Evolutionary conservation across 2,797 vertebrate genomes (phyloP).

Genomic region (Periparus ater): DNA sequence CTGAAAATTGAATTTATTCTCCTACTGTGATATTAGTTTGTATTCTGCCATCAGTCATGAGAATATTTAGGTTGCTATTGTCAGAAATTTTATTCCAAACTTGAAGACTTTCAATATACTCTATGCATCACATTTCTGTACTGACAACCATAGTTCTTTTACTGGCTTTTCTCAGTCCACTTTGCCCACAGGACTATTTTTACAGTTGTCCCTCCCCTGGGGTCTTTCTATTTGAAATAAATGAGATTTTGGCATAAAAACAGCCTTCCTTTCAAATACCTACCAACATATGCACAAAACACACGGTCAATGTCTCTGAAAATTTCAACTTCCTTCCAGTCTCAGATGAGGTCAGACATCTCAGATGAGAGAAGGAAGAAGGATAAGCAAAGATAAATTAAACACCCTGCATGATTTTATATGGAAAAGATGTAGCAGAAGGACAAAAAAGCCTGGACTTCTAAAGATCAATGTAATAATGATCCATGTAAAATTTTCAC

Average conservation of each 20-base stretch:
- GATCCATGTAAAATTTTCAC: not conserved
- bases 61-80: not conserved
- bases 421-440: not conserved
- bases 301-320: not conserved
- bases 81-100: not conserved
- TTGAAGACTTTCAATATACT: not conserved
- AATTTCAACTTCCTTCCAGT: not conserved
- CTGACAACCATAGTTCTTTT: accelerated
- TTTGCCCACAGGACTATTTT: not conserved
- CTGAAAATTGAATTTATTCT: not conserved
- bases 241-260: not conserved
- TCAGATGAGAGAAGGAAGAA: not conserved
- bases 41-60: not conserved
- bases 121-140: not conserved
- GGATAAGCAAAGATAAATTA: not conserved
- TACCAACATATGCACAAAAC: not conserved
- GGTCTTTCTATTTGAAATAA: not conserved
- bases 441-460: not conserved
- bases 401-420: not conserved
- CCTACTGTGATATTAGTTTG: not conserved
- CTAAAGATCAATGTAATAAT: not conserved
- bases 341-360: no score
- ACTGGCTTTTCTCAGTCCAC: not conserved
- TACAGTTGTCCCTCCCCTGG: not conserved
- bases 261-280: accelerated